These are phyloP conservation scores for Cepaea hortensis DNA, from an alignment of 2,888 invertebrate species.

Conservation along the genomic window DNA sequence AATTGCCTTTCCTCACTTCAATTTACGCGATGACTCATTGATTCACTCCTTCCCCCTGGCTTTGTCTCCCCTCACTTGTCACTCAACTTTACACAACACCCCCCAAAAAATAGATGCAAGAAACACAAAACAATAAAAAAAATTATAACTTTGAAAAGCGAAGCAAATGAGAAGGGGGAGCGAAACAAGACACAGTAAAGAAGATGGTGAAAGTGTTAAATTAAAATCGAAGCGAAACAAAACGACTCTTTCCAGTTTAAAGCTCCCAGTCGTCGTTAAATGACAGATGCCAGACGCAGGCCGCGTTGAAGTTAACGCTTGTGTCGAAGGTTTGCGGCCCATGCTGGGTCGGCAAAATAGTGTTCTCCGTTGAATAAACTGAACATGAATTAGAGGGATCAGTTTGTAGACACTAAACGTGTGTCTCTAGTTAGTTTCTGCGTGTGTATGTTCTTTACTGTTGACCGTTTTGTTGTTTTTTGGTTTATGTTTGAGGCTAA, in stretches of 20 bases:
- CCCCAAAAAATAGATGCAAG: no score
- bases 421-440: background rate
- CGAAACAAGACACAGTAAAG: background rate
- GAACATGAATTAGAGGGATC: slow-evolving; percentile 14
- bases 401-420: background rate
- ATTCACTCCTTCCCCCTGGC: background rate
- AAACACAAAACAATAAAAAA: background rate
- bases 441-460: background rate
- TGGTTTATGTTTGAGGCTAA: no score
- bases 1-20: background rate
- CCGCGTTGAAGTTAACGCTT: slow-evolving; percentile 14
- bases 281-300: slow-evolving; percentile 41
- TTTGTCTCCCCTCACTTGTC: background rate
- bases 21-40: background rate
- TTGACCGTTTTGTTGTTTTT: background rate
- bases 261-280: slow-evolving; percentile 16
- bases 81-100: no score
- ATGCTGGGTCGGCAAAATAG: background rate
- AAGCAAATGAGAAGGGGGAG: background rate
- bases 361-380: slow-evolving; percentile 10
- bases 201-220: background rate
- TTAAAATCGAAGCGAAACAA: slow-evolving; percentile 36
- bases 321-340: slow-evolving; percentile 1
- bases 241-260: slow-evolving; percentile 25
- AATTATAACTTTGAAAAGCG: background rate